Evolutionary conservation across 1,140 invertebrate species (phyloP).

Genomic region (Drosophila erecta): DNA sequence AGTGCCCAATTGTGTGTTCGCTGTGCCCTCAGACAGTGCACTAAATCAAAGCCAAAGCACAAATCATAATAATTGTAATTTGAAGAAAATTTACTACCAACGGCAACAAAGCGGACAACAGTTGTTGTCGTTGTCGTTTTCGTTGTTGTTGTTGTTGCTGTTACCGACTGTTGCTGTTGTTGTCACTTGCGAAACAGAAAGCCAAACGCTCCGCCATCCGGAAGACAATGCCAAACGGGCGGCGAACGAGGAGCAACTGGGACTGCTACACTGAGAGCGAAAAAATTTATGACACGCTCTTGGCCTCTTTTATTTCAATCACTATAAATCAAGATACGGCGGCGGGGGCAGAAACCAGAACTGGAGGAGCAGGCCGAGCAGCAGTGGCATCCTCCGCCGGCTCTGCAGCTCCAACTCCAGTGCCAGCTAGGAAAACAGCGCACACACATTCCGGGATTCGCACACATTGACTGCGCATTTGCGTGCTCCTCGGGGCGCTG

Average conservation of each 20-base stretch:
- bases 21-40: slow-evolving; percentile 55
- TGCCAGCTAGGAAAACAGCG: slow-evolving; percentile 19
- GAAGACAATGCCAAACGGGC: slow-evolving; percentile 75
- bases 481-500: slow-evolving; percentile 57
- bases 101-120: slow-evolving; percentile 49
- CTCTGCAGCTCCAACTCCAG: slow-evolving; percentile 3
- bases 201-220: slow-evolving; percentile 53
- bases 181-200: slow-evolving; percentile 73
- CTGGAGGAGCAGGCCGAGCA: slow-evolving; percentile 24
- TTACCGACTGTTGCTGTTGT: slow-evolving; percentile 20
- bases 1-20: slow-evolving; percentile 18
- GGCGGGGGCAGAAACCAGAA: slow-evolving; percentile 19
- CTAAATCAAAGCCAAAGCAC: slow-evolving; percentile 79
- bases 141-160: slow-evolving; percentile 14
- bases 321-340: slow-evolving; percentile 83
- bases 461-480: slow-evolving; percentile 65
- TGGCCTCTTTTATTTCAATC: slow-evolving; percentile 83
- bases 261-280: slow-evolving; percentile 56
- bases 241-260: slow-evolving; percentile 16
- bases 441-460: slow-evolving; percentile 16
- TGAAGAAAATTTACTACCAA: slow-evolving; percentile 83
- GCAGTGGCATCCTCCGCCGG: slow-evolving; percentile 38
- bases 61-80: slow-evolving; percentile 84
- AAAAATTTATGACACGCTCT: slow-evolving; percentile 83
- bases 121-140: slow-evolving; percentile 23